Percentiles rank a stretch among this genome's conserved stretches.
Evolutionary conservation across 2,797 vertebrate species (phyloP).

Genomic region (Poliocrania exsul): DNA sequence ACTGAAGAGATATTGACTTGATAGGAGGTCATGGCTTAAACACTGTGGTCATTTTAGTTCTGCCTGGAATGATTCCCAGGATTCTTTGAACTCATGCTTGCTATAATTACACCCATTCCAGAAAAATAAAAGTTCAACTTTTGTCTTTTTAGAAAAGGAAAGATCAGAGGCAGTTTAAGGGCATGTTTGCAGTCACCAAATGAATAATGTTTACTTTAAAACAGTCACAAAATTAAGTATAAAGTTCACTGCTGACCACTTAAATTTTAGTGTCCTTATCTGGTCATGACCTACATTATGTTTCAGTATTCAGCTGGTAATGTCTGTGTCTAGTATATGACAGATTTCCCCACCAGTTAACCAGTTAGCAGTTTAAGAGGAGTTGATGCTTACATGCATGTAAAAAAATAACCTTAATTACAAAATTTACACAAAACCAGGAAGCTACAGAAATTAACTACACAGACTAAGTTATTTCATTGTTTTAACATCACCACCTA

Average conservation of each 20-base stretch:
- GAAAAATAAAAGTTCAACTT: slow-evolving; percentile 21
- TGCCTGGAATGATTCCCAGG: slow-evolving; percentile 14
- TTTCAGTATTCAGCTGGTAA: neutral
- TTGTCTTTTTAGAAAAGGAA: slow-evolving; percentile 11
- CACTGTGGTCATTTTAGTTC: neutral
- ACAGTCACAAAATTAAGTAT: neutral
- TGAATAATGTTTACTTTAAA: slow-evolving; percentile 26
- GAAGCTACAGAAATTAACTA: neutral
- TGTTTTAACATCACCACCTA: neutral
- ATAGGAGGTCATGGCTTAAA: slow-evolving; percentile 9
- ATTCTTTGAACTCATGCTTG: neutral
- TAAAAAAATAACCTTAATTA: neutral
- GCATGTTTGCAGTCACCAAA: neutral
- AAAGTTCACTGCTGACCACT: slow-evolving; percentile 23
- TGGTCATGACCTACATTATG: neutral
- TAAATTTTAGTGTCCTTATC: neutral
- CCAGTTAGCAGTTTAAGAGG: neutral
- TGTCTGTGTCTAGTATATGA: neutral
- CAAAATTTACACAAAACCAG: neutral
- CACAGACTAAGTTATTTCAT: neutral
- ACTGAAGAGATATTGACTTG: slow-evolving; percentile 28
- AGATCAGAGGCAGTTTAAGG: neutral
- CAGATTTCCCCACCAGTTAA: neutral
- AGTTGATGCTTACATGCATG: neutral
- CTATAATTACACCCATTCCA: neutral